Conservation (phyloP, 2,797 vertebrate species). For the Labroides dimidiatus region DNA sequence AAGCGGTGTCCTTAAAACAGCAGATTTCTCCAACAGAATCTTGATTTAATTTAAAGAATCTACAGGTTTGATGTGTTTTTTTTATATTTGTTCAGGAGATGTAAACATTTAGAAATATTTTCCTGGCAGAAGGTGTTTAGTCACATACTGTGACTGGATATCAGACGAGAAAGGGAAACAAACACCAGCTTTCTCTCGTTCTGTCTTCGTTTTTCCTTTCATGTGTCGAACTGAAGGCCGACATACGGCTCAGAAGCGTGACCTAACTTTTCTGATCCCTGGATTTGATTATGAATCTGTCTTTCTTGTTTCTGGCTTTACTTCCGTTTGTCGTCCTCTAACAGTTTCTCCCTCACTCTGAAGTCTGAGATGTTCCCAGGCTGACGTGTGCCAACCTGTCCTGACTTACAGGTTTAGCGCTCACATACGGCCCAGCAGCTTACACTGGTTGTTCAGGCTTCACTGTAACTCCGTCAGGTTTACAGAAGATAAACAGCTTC, state of each 20-base stretch:
- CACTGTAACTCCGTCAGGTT: conserved; percentile 17
- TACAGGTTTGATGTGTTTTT: too few species aligned
- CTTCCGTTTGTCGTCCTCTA: neutral
- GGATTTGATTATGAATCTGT: neutral
- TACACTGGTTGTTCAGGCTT: conserved; percentile 25
- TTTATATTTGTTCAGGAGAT: too few species aligned
- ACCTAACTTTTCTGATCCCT: neutral
- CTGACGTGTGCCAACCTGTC: conserved; percentile 52
- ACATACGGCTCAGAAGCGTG: neutral
- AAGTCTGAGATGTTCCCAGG: conserved; percentile 1
- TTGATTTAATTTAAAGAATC: too few species aligned
- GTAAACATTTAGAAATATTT: too few species aligned
- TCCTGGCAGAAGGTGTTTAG: too few species aligned
- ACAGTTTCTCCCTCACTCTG: neutral
- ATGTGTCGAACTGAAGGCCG: neutral
- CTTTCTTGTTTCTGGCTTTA: neutral
- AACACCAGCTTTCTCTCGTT: conserved; percentile 2
- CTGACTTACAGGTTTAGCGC: conserved; percentile 58
- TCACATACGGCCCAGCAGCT: conserved; percentile 6
- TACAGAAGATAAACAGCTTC: conserved; percentile 10
- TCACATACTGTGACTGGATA: neutral
- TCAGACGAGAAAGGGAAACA: neutral
- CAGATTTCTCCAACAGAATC: too few species aligned
- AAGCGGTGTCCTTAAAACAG: too few species aligned
- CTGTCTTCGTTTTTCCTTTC: neutral